Conservation (phyloP, 2,113 vertebrate species). For the Gallinago media region DNA sequence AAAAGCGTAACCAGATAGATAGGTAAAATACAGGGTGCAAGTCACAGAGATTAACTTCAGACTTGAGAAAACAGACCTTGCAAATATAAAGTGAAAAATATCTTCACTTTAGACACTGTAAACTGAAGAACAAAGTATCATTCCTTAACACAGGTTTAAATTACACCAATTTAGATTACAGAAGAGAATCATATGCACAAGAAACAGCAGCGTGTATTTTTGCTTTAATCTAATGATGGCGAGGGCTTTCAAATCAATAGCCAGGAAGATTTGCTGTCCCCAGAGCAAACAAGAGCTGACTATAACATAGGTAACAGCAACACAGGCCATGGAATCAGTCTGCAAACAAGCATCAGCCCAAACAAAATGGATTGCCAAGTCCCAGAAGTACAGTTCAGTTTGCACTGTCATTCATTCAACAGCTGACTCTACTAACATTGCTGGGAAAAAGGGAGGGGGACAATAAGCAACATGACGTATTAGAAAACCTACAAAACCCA, state of each 20-base stretch:
- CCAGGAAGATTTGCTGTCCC: not conserved
- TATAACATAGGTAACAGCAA: not conserved
- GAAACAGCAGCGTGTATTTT: not conserved
- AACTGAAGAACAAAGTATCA: constrained; percentile 27
- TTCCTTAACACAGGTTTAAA: constrained; percentile 37
- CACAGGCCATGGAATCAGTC: not conserved
- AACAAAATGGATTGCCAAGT: not conserved
- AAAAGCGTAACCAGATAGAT: constrained; percentile 28
- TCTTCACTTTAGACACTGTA: not conserved
- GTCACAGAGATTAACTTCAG: constrained; percentile 32
- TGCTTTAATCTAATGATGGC: not conserved
- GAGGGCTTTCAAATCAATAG: not conserved
- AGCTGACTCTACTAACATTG: not conserved
- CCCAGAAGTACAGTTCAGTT: not conserved
- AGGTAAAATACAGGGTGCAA: constrained; percentile 4
- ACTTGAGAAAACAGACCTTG: not conserved
- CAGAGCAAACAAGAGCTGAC: not conserved
- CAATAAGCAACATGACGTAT: not conserved
- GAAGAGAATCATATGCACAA: not conserved
- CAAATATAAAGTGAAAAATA: not conserved
- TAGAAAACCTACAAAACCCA: not conserved
- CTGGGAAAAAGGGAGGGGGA: not conserved
- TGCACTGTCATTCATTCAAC: not conserved
- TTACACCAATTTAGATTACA: constrained; percentile 39
- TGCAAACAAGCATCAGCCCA: not conserved